phyloP scores from a whole-genome alignment of 2,113 vertebrate genomes.

The Podocnemis expansa region DNA sequence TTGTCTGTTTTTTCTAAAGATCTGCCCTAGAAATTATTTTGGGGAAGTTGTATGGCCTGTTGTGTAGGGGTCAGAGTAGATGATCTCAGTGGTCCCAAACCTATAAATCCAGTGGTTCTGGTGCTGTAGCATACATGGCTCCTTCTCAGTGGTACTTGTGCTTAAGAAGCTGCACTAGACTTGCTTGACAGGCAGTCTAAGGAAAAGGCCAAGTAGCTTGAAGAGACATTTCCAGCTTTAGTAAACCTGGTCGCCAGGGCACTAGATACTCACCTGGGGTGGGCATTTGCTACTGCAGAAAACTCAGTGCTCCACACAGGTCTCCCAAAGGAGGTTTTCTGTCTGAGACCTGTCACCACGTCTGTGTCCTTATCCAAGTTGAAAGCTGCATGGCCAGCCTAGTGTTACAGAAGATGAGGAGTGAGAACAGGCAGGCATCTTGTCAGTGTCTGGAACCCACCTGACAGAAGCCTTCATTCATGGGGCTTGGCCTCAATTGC shows the following conservation, averaged over 20 bases:
- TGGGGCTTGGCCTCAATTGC: fast-evolving
- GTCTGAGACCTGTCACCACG: conserved; percentile 88
- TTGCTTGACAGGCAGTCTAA: not conserved
- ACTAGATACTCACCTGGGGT: conserved; percentile 83
- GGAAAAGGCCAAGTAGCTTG: not conserved
- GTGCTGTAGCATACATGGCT: not conserved
- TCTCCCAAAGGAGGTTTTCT: conserved; percentile 90
- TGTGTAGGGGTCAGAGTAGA: no score
- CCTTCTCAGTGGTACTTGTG: not conserved
- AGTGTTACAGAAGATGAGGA: not conserved
- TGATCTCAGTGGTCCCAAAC: not conserved
- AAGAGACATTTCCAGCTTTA: fast-evolving
- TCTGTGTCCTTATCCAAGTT: conserved; percentile 82
- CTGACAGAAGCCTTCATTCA: not conserved
- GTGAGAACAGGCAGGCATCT: not conserved
- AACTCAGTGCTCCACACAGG: conserved; percentile 92
- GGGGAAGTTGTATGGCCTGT: no score
- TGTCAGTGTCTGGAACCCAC: not conserved
- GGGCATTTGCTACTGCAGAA: conserved; percentile 81
- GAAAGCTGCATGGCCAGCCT: conserved; percentile 80
- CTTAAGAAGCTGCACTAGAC: not conserved
- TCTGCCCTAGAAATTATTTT: no score
- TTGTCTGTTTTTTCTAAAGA: no score
- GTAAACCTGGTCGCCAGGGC: not conserved
- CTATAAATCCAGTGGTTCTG: not conserved